These are phyloP conservation scores for Peromyscus californicus DNA, from an alignment of 2,113 vertebrate species.

Conservation along the genomic window DNA sequence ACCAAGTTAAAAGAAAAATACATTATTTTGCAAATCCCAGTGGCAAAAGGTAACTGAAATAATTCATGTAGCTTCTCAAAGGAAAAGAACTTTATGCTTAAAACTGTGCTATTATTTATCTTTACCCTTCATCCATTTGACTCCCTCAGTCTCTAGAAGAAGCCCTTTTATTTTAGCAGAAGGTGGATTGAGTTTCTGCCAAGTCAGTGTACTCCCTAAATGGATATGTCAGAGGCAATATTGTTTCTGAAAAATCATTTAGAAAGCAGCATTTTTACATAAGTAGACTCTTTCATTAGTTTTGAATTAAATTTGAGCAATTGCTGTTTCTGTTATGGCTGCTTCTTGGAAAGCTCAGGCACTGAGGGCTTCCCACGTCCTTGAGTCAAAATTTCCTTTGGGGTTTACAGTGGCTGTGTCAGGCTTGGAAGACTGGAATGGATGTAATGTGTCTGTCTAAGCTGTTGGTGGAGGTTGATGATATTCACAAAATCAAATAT, in stretches of 20 bases:
- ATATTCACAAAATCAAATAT: slow-evolving; percentile 51
- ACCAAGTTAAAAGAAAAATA: slow-evolving; percentile 68
- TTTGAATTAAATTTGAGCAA: slow-evolving; percentile 82
- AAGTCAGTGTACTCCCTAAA: slow-evolving; percentile 82
- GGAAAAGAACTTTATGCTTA: slow-evolving; percentile 83
- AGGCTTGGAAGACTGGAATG: slow-evolving; percentile 67
- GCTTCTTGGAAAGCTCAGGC: slow-evolving; percentile 58
- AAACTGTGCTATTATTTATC: slow-evolving; percentile 86
- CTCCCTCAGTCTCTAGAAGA: slow-evolving; percentile 80
- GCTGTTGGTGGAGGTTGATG: slow-evolving; percentile 47
- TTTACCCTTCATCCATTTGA: slow-evolving; percentile 83
- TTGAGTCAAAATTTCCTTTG: slow-evolving; percentile 59
- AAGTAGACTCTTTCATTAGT: slow-evolving; percentile 75
- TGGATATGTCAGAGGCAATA: slow-evolving; percentile 85
- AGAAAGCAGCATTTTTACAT: slow-evolving; percentile 81
- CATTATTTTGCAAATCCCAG: slow-evolving; percentile 78
- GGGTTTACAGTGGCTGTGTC: not conserved
- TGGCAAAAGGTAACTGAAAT: slow-evolving; percentile 84
- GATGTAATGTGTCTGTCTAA: slow-evolving; percentile 6
- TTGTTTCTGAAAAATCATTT: slow-evolving; percentile 83
- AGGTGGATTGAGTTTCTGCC: slow-evolving; percentile 85
- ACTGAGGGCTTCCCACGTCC: not conserved
- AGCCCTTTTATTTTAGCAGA: slow-evolving; percentile 79
- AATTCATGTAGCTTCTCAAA: slow-evolving; percentile 82
- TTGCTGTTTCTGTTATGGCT: slow-evolving; percentile 72